phyloP scores from a whole-genome alignment of 2,888 invertebrate genomes.

The Resseliella maxima region DNA sequence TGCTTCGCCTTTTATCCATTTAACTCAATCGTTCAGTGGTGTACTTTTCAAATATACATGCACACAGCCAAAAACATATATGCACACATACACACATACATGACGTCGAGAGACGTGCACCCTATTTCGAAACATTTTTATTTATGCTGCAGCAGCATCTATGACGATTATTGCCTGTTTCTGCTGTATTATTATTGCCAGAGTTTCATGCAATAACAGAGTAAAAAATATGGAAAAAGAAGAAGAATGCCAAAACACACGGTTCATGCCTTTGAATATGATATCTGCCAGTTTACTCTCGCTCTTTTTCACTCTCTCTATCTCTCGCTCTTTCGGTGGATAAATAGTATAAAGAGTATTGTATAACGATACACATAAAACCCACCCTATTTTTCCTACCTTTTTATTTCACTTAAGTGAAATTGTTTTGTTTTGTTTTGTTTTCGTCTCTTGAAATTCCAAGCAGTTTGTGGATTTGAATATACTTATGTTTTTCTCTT shows the following conservation, averaged over 20 bases:
- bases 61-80: not conserved
- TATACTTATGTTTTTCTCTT: not conserved
- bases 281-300: not conserved
- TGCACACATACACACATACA: not conserved
- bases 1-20: constrained; percentile 30
- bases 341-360: not conserved
- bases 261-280: constrained; percentile 33
- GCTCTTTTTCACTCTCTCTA: too few relatives aligned
- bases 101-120: not conserved
- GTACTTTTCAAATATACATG: not conserved
- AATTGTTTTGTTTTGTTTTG: not conserved
- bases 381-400: constrained; percentile 53
- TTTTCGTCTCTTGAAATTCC: not conserved
- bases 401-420: constrained; percentile 32
- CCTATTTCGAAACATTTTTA: constrained; percentile 45
- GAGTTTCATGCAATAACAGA: constrained; percentile 18
- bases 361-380: not conserved
- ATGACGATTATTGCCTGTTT: constrained; percentile 54
- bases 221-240: not conserved
- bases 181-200: constrained; percentile 22
- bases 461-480: not conserved
- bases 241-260: not conserved
- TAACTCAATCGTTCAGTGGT: constrained; percentile 40
- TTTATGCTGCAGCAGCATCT: constrained; percentile 38
- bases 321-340: not conserved